phyloP scores from a whole-genome alignment of 2,888 invertebrate genomes.

The Watsonalla binaria region DNA sequence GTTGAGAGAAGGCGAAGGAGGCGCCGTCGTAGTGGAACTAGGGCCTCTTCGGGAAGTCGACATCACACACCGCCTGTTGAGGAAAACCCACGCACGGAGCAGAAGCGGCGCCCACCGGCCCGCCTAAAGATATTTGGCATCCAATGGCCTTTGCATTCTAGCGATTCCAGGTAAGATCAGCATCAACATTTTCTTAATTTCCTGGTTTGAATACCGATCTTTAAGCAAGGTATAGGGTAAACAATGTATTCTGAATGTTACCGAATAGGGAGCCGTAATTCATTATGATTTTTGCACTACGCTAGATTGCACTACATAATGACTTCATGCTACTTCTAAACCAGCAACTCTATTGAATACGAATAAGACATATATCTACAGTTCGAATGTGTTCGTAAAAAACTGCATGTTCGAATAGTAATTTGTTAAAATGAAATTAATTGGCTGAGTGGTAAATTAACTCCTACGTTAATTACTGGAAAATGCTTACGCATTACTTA shows the following conservation, averaged over 20 bases:
- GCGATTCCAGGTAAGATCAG: conserved; percentile 63
- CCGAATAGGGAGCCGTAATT: too few relatives aligned
- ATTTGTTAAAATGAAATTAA: background rate
- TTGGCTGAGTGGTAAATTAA: background rate
- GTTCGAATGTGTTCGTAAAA: background rate
- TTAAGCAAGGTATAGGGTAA: too few relatives aligned
- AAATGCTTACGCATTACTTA: background rate
- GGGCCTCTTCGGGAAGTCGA: conserved; percentile 67
- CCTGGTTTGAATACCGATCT: too few relatives aligned
- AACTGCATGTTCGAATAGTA: background rate
- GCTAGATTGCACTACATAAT: conserved; percentile 33
- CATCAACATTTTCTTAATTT: too few relatives aligned
- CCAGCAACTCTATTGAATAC: conserved; percentile 21
- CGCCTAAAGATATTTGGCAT: conserved; percentile 73
- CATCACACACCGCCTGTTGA: conserved; percentile 72
- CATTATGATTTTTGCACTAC: conserved; percentile 19
- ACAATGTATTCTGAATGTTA: too few relatives aligned
- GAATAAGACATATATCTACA: conserved; percentile 6
- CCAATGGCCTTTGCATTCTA: conserved; percentile 75
- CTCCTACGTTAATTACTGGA: background rate
- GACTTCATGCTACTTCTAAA: conserved; percentile 31
- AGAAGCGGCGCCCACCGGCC: conserved; percentile 70
- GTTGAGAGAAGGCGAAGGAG: conserved; percentile 69
- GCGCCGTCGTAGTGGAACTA: conserved; percentile 67
- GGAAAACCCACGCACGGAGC: conserved; percentile 61